A percentile compares a stretch with the other conserved stretches of the same genome.
These are phyloP conservation scores for Stichodactyla mertensii DNA, from an alignment of 64 coral and sea anemone genomes.

Conservation along the genomic window DNA sequence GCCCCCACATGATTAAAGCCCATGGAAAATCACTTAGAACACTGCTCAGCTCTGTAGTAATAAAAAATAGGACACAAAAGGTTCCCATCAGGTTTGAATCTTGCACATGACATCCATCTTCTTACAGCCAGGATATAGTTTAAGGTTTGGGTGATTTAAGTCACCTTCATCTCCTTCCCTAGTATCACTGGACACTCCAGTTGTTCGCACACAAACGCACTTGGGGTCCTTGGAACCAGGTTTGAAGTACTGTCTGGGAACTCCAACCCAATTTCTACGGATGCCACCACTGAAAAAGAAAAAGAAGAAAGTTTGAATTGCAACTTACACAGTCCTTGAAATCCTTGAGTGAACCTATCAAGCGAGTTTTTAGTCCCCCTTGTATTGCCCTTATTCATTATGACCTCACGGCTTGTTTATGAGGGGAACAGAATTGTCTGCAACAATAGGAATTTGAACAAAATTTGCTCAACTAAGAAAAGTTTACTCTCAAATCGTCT, in stretches of 20 bases:
- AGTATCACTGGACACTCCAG: slow-evolving; percentile 61
- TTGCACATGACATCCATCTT: slow-evolving; percentile 67
- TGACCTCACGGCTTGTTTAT: too few species aligned
- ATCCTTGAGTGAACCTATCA: too few species aligned
- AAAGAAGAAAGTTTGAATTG: background rate
- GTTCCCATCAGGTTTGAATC: background rate
- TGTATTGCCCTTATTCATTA: too few species aligned
- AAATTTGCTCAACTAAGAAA: too few species aligned
- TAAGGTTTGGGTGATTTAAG: slow-evolving; percentile 63
- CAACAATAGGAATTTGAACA: too few species aligned
- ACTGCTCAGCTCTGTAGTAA: background rate
- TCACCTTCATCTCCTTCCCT: slow-evolving; percentile 61
- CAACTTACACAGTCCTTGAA: too few species aligned
- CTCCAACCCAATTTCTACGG: slow-evolving; percentile 58
- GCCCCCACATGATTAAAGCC: too few species aligned
- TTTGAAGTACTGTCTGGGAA: slow-evolving; percentile 71
- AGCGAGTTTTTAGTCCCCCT: too few species aligned
- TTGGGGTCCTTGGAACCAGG: slow-evolving; percentile 58
- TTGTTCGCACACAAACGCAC: slow-evolving; percentile 65
- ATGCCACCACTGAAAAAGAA: slow-evolving; percentile 56
- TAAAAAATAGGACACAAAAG: background rate
- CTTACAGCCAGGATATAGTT: slow-evolving; percentile 57
- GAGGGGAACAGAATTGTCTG: too few species aligned
- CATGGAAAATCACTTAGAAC: too few species aligned
- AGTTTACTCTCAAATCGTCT: too few species aligned